Evolutionary conservation across 2,888 invertebrate genomes (phyloP).

Genomic region (Apeira syringaria): DNA sequence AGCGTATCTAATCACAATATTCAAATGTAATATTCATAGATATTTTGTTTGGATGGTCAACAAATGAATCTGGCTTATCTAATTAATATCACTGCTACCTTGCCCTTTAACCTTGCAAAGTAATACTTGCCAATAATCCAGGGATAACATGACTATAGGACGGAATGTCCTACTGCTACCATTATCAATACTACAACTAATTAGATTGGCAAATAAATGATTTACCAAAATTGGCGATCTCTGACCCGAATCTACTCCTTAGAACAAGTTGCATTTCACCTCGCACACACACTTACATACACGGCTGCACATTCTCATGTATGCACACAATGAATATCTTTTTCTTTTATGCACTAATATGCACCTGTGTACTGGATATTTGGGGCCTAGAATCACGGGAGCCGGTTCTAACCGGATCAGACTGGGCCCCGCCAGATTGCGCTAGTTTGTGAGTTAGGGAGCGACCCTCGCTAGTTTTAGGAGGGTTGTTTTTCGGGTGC

Average conservation of each 20-base stretch:
- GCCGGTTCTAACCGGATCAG: conserved; percentile 29
- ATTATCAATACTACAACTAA: no score
- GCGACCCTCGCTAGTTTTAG: conserved; percentile 20
- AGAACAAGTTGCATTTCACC: conserved; percentile 79
- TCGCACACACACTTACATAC: conserved; percentile 52
- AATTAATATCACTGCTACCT: no score
- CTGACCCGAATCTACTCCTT: conserved; percentile 71
- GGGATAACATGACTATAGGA: no score
- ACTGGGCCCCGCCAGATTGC: conserved; percentile 29
- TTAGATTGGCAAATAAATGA: not conserved
- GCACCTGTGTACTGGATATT: conserved; percentile 56
- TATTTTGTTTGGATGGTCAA: no score
- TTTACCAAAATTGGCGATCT: conserved; percentile 42
- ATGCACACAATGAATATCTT: conserved; percentile 36
- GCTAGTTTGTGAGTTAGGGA: conserved; percentile 19
- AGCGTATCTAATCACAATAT: no score
- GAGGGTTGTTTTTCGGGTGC: conserved; percentile 14
- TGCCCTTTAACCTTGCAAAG: no score
- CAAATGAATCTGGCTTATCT: no score
- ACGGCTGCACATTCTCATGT: conserved; percentile 26
- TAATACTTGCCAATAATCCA: no score
- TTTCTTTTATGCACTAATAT: conserved; percentile 47
- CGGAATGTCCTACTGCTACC: no score
- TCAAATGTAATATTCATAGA: no score
- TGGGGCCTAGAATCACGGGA: conserved; percentile 46